Evolutionary conservation across 2,888 invertebrate genomes (phyloP).

Genomic region (Acleris emargana): DNA sequence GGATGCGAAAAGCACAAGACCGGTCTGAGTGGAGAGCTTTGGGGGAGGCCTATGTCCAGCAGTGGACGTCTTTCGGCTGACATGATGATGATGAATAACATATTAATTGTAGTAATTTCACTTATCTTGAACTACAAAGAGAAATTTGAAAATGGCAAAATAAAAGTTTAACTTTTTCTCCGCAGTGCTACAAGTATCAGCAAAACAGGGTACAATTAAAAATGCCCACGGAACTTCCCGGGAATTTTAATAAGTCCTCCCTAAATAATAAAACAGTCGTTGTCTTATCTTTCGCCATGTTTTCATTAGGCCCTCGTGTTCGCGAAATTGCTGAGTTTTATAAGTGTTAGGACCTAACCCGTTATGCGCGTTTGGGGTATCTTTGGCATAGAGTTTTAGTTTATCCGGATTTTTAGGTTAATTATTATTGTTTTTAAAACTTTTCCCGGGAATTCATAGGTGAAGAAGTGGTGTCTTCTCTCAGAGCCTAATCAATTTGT

Average conservation of each 20-base stretch:
- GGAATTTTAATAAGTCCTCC: constrained; percentile 46
- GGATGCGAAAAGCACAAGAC: too few species aligned
- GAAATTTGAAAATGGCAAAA: not conserved
- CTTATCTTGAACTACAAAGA: not conserved
- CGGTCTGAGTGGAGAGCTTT: too few species aligned
- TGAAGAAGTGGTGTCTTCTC: too few species aligned
- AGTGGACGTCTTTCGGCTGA: too few species aligned
- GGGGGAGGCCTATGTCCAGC: too few species aligned
- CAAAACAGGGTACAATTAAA: constrained; percentile 40
- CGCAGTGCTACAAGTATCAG: constrained; percentile 1
- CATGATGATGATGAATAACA: too few species aligned
- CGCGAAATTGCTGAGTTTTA: constrained; percentile 60
- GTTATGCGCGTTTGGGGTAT: constrained; percentile 8
- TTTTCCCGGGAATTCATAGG: too few species aligned
- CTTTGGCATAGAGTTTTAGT: not conserved
- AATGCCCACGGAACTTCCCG: constrained; percentile 38
- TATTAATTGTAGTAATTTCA: too few species aligned
- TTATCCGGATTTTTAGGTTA: constrained; percentile 1
- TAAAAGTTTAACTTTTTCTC: not conserved
- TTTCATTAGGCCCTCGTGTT: constrained; percentile 46
- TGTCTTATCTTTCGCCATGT: constrained; percentile 48
- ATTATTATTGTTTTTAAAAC: not conserved
- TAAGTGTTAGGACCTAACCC: constrained; percentile 58
- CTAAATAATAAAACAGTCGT: constrained; percentile 37
- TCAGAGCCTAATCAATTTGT: too few species aligned